A percentile compares a stretch with the other conserved stretches of the same genome.
Evolutionary conservation across 2,113 vertebrate species (phyloP).

Genomic region (Dipodomys merriami): DNA sequence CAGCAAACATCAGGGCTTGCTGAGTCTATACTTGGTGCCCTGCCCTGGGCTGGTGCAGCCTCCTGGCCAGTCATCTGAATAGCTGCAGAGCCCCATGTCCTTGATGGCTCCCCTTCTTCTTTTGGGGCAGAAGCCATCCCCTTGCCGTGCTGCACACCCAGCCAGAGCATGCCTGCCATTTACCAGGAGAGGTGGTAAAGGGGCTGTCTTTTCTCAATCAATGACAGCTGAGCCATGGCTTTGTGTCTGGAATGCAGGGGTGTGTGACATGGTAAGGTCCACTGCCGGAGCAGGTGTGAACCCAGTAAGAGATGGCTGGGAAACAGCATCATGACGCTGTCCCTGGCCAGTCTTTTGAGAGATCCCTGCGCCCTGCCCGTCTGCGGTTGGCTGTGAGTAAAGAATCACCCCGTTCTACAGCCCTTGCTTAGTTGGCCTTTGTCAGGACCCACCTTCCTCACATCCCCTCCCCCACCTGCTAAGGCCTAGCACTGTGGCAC

Average conservation of each 20-base stretch:
- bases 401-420: rapidly evolving
- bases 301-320: rapidly evolving
- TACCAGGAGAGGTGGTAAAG: no score
- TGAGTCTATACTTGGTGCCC: background rate
- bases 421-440: no score
- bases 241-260: background rate
- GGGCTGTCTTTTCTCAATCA: background rate
- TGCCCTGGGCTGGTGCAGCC: rapidly evolving
- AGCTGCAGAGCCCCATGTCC: background rate
- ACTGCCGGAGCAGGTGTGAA: background rate
- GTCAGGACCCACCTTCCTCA: background rate
- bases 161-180: rapidly evolving
- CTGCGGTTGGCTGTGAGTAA: background rate
- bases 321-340: rapidly evolving
- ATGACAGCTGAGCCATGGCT: background rate
- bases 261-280: rapidly evolving
- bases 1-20: background rate
- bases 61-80: no score
- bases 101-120: background rate
- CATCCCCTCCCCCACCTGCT: rapidly evolving
- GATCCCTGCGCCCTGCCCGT: background rate
- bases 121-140: background rate
- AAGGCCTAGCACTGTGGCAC: no score
- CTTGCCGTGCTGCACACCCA: no score
- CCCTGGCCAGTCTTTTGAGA: background rate